These are phyloP conservation scores for Notoglanidium macrostoma DNA, from an alignment of 2,797 vertebrate species.

Conservation along the genomic window DNA sequence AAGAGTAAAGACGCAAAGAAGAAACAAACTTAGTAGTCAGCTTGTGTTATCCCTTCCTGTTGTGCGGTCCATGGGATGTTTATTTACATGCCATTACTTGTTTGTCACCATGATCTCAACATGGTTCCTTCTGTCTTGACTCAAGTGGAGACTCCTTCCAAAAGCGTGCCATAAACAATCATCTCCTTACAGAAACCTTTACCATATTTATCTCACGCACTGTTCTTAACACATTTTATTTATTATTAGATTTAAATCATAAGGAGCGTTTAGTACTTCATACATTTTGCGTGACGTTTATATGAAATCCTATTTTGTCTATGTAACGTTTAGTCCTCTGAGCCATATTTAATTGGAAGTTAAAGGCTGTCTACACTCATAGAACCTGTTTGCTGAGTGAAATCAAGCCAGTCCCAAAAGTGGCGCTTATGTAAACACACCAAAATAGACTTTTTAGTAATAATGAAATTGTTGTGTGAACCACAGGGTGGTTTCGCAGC, in stretches of 20 bases:
- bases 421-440: constrained; percentile 51
- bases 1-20: background rate
- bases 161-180: too few species aligned
- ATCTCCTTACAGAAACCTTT: background rate
- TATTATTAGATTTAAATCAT: background rate
- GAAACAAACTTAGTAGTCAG: background rate
- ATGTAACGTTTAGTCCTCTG: background rate
- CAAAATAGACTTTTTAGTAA: constrained; percentile 55
- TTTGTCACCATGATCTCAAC: background rate
- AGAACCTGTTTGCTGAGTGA: background rate
- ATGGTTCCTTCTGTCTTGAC: background rate
- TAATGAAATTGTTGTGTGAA: constrained; percentile 51
- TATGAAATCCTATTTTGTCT: background rate
- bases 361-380: background rate
- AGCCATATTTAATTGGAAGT: background rate
- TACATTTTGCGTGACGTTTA: background rate
- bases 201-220: background rate
- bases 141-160: background rate
- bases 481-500: constrained; percentile 47
- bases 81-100: background rate
- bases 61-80: background rate
- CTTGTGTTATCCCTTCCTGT: background rate
- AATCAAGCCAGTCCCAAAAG: constrained; percentile 45
- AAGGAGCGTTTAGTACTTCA: background rate
- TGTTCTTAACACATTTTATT: background rate